Conservation (phyloP, 2,113 vertebrate species). For the Lepus europaeus region DNA sequence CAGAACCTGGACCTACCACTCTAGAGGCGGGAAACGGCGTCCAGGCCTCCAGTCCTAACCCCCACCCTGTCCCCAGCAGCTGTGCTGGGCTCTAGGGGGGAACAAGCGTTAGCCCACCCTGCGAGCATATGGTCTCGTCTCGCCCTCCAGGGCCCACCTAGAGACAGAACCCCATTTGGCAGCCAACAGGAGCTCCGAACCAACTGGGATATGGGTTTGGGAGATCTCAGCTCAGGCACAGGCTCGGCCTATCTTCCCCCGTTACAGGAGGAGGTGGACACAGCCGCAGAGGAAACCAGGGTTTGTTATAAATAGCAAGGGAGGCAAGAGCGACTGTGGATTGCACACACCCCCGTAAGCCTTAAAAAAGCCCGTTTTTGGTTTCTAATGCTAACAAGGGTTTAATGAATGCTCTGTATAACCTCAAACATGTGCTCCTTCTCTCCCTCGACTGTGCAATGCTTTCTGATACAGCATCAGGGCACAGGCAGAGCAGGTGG, state of each 20-base stretch:
- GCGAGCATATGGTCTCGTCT: background rate
- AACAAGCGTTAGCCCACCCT: background rate
- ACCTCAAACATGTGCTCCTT: background rate
- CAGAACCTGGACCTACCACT: background rate
- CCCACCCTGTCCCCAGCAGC: background rate
- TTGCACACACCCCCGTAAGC: constrained; percentile 18
- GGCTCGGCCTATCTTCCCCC: constrained; percentile 71
- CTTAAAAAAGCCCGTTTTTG: constrained; percentile 51
- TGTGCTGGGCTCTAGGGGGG: background rate
- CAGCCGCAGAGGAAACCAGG: constrained; percentile 71
- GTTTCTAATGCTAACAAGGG: constrained; percentile 51
- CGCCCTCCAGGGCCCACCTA: background rate
- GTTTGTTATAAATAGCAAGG: constrained; percentile 78
- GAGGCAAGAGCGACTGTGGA: constrained; percentile 36
- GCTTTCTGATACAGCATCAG: background rate
- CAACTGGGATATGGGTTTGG: background rate
- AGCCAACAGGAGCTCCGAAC: background rate
- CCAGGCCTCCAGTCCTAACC: background rate
- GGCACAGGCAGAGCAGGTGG: background rate
- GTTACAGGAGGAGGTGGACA: constrained; percentile 49
- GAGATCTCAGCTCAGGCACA: background rate
- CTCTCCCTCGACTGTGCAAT: background rate
- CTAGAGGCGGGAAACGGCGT: too few species aligned
- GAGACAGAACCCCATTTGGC: background rate
- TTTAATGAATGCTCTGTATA: background rate